Conservation (phyloP, 1,140 invertebrate genomes). For the Parasteatoda tepidariorum region DNA sequence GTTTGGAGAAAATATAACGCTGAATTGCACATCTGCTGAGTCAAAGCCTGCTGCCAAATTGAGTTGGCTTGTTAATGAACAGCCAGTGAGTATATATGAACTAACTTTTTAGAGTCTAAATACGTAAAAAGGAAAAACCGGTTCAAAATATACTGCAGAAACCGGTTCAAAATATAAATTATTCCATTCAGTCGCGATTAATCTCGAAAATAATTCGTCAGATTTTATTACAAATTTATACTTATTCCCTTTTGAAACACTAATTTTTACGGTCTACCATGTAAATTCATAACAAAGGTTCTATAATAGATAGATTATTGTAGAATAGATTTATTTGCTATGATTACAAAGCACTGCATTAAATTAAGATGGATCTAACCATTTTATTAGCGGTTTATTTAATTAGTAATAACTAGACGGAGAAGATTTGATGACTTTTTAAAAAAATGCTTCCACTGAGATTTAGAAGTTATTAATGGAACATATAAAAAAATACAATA, state of each 20-base stretch:
- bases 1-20: slow-evolving; percentile 78
- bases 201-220: background rate
- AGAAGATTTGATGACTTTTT: too few relatives aligned
- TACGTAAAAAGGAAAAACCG: background rate
- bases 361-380: too few relatives aligned
- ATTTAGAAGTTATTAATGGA: too few relatives aligned
- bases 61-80: slow-evolving; percentile 64
- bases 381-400: too few relatives aligned
- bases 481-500: too few relatives aligned
- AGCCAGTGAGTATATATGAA: slow-evolving; percentile 7
- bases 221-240: background rate
- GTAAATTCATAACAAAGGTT: too few relatives aligned
- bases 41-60: slow-evolving; percentile 69
- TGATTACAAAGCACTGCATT: too few relatives aligned
- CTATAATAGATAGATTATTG: too few relatives aligned
- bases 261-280: background rate
- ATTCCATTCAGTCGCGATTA: background rate
- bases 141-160: background rate
- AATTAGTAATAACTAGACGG: too few relatives aligned
- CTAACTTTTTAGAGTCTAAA: background rate
- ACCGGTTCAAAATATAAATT: background rate
- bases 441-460: too few relatives aligned
- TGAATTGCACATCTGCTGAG: slow-evolving; percentile 78
- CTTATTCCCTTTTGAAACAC: background rate
- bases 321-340: too few relatives aligned